These are phyloP conservation scores for Xylophagus ater DNA, from an alignment of 2,888 invertebrate genomes.

Conservation along the genomic window DNA sequence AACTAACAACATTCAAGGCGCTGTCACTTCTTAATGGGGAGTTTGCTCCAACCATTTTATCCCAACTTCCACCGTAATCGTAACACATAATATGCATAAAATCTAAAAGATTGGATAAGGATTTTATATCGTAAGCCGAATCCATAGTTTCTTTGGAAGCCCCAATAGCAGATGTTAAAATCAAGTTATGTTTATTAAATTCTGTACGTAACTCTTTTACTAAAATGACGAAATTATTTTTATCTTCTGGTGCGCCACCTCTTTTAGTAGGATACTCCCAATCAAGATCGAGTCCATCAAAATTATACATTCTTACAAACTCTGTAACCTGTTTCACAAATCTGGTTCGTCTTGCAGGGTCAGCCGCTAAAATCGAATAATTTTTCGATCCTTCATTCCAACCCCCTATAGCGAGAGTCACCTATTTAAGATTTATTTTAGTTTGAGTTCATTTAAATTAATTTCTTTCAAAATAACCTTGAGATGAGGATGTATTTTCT, in stretches of 20 bases:
- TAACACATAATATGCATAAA: conserved; percentile 79
- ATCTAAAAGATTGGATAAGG: conserved; percentile 56
- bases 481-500: conserved; percentile 56
- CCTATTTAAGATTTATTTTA: conserved; percentile 26
- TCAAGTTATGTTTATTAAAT: conserved; percentile 53
- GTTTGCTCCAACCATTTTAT: conserved; percentile 61
- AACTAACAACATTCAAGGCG: conserved; percentile 56
- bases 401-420: conserved; percentile 74
- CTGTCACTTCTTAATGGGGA: conserved; percentile 53
- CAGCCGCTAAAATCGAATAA: conserved; percentile 48
- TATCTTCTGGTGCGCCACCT: conserved; percentile 63
- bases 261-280: conserved; percentile 78
- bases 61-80: conserved; percentile 82
- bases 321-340: conserved; percentile 61
- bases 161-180: conserved; percentile 73
- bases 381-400: conserved; percentile 78
- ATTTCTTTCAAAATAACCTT: conserved; percentile 33
- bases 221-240: conserved; percentile 63
- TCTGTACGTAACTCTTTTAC: conserved; percentile 65
- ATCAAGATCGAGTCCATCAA: conserved; percentile 44
- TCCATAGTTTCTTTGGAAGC: conserved; percentile 67
- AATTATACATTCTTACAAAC: conserved; percentile 45
- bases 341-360: conserved; percentile 46
- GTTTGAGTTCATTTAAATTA: background rate
- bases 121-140: conserved; percentile 61